phyloP scores from a whole-genome alignment of 2,797 vertebrate species.

The Halcyon chelicuti region DNA sequence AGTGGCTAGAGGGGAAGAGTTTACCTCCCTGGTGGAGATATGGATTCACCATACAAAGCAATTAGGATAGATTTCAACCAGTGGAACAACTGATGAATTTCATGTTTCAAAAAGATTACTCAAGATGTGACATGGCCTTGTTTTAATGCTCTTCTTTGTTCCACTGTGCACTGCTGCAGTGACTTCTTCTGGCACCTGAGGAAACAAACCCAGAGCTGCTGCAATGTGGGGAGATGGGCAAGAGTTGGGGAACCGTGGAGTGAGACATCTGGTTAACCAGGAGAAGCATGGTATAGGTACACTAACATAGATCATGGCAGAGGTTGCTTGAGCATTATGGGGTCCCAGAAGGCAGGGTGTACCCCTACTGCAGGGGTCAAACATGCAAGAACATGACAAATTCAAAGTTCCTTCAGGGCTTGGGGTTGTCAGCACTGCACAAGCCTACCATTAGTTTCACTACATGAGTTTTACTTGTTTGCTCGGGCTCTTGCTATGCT shows the following conservation, averaged over 20 bases:
- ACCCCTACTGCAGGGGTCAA: not conserved
- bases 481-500: conserved; percentile 5
- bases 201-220: not conserved
- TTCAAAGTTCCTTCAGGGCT: not conserved
- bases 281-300: not conserved
- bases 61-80: not conserved
- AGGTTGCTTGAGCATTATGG: not conserved
- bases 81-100: not conserved
- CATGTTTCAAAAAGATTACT: not conserved
- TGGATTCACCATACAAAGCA: not conserved
- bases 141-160: not conserved
- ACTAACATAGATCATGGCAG: not conserved
- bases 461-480: not conserved
- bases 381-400: not conserved
- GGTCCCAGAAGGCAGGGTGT: not conserved
- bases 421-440: not conserved
- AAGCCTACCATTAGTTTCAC: not conserved
- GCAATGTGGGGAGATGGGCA: not conserved
- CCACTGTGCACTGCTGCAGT: not conserved
- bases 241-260: not conserved
- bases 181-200: not conserved
- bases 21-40: not conserved
- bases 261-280: not conserved
- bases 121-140: not conserved
- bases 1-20: not conserved